These are phyloP conservation scores for Habrosyne pyritoides DNA, from an alignment of 2,888 invertebrate genomes.

Conservation along the genomic window DNA sequence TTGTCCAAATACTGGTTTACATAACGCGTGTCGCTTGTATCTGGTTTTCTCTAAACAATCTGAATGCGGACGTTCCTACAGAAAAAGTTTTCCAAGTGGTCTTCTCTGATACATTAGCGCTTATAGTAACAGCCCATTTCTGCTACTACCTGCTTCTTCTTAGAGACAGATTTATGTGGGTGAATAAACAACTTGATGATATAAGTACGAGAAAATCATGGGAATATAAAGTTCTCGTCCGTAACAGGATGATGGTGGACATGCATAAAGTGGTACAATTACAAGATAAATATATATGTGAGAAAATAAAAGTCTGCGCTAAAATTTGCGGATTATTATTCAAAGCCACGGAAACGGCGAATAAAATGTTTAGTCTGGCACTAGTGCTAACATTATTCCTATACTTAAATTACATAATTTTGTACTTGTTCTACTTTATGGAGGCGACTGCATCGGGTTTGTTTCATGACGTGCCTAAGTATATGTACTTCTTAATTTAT, in stretches of 20 bases:
- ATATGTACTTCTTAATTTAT: conserved; percentile 53
- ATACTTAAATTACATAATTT: conserved; percentile 44
- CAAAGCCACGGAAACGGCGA: conserved; percentile 35
- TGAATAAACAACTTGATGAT: conserved; percentile 51
- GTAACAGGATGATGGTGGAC: conserved; percentile 34
- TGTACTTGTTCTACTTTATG: conserved; percentile 69
- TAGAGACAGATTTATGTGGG: conserved; percentile 46
- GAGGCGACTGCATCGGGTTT: conserved; percentile 66
- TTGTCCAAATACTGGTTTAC: conserved; percentile 39
- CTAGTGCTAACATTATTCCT: conserved; percentile 46
- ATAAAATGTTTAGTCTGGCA: conserved; percentile 49
- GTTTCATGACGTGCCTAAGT: conserved; percentile 53
- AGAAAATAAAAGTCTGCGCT: conserved; percentile 56
- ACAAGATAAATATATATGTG: conserved; percentile 50
- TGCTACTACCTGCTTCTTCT: conserved; percentile 46
- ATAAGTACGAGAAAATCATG: conserved; percentile 45
- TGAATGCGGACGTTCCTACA: conserved; percentile 40
- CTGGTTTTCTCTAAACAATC: conserved; percentile 43
- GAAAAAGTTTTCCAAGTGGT: conserved; percentile 57
- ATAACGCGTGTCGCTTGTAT: conserved; percentile 43
- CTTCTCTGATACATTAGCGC: conserved; percentile 46
- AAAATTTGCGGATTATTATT: conserved; percentile 55
- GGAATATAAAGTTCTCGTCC: conserved; percentile 46
- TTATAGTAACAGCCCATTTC: conserved; percentile 48
- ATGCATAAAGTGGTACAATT: conserved; percentile 36